Percentiles rank a stretch among this genome's conserved stretches.
phyloP scores from a whole-genome alignment of 2,888 invertebrate genomes.

The Cartodere bifasciata region DNA sequence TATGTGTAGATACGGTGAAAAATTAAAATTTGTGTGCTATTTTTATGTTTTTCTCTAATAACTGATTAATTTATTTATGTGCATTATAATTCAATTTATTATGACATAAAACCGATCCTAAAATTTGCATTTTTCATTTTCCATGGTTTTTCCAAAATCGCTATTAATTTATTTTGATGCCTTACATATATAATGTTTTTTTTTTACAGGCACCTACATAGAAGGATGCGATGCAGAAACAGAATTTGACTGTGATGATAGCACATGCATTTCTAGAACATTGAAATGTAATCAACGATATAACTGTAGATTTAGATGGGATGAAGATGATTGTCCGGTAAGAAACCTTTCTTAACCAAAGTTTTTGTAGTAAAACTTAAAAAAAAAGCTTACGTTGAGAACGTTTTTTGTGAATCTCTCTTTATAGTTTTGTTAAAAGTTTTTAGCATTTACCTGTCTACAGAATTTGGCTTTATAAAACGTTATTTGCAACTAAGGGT shows the following conservation, averaged over 20 bases:
- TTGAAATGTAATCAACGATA: conserved; percentile 60
- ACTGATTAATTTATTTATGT: no score
- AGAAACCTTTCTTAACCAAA: conserved; percentile 20
- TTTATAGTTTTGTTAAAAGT: background rate
- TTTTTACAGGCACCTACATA: conserved; percentile 11
- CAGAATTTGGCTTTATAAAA: no score
- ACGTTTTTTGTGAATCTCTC: conserved; percentile 1
- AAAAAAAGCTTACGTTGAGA: background rate
- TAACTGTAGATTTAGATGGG: conserved; percentile 75
- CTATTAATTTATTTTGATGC: no score
- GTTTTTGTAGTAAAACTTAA: conserved; percentile 1
- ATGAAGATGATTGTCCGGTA: conserved; percentile 54
- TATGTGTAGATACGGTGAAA: no score
- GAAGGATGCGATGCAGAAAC: conserved; percentile 39
- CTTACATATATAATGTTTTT: conserved; percentile 1
- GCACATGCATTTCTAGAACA: conserved; percentile 61
- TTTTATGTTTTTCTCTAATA: no score
- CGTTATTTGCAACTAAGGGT: no score
- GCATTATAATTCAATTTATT: no score
- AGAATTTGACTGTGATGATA: conserved; percentile 80
- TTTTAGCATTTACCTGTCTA: no score
- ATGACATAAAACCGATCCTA: no score
- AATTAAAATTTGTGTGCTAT: no score
- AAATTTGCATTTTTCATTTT: no score
- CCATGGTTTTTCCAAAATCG: no score